Percentiles rank a stretch among this genome's conserved stretches.
phyloP scores from a whole-genome alignment of 30 jellyfish, hydroid and myxozoan species.

The Aurelia sp. region DNA sequence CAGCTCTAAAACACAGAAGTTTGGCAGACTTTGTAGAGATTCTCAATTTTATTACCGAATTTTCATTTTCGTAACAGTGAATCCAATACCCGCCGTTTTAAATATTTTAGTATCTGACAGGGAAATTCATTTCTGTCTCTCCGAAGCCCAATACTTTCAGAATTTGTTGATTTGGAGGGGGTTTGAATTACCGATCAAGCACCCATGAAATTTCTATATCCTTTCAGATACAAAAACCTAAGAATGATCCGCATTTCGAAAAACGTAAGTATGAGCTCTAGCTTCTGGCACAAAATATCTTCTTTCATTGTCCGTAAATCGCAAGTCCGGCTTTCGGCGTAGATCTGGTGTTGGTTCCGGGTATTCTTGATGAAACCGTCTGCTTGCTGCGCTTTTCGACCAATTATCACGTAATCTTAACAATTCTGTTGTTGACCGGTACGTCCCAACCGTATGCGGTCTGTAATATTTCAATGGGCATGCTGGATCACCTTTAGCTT shows the following conservation, averaged over 20 bases:
- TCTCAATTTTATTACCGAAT: no score
- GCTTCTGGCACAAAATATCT: conserved; percentile 80
- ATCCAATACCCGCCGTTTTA: no score
- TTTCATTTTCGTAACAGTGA: no score
- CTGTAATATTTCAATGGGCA: conserved; percentile 49
- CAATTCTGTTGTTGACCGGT: conserved; percentile 62
- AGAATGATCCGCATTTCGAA: conserved; percentile 69
- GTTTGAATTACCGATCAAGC: no score
- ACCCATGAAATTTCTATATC: no score
- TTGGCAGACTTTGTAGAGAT: no score
- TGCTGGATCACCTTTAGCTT: conserved; percentile 52
- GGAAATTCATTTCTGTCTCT: no score
- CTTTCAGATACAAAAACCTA: neutral
- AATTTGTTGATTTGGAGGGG: no score
- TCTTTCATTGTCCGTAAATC: conserved; percentile 69
- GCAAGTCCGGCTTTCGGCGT: conserved; percentile 80
- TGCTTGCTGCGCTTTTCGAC: conserved; percentile 77
- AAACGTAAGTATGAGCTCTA: conserved; percentile 62
- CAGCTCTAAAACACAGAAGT: no score
- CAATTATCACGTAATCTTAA: conserved; percentile 53
- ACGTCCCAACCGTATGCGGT: conserved; percentile 66
- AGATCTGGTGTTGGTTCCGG: conserved; percentile 84
- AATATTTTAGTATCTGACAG: no score
- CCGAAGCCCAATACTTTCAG: no score
- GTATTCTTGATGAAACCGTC: conserved; percentile 53